Evolutionary conservation across 2,888 invertebrate species (phyloP), one percentile per base, ranked within the genome.

Genomic region (Drosophila kanekoi): DNA sequence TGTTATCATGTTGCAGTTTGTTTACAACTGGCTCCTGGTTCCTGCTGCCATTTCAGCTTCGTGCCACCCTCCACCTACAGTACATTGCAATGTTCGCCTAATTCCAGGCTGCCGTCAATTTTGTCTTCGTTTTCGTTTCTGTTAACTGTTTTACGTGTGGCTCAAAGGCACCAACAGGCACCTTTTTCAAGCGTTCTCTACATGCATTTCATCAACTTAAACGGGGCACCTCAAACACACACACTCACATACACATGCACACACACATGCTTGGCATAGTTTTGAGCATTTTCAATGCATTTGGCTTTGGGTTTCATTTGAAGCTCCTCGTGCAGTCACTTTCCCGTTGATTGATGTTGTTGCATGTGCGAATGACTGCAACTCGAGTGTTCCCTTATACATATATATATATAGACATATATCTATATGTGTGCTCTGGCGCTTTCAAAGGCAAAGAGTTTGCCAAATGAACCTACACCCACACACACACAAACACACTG

Each of bases 321-420:
- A 56, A 40, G 52, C 52, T 41, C 45, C 18, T n/a, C 13, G 32
- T n/a, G 28, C 64, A 68, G 67, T 72, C 69, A 77, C 75, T 87
- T 83, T 87, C 72, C 68, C 78, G 77, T 75, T 82, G 84, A 82
- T 82, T 87, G 77, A 82, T 80, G 87, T 83, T 71, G 71, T 69
- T 83, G 70, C 70, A 74, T 67, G 65, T 72, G 79, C 71, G 66
- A 80, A 66, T 72, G 80, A 66, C 72, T 73, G 66, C 49, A 63
- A 49, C 77, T 51, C 41, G 57, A 68, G 66, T 70, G 58, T 47
- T 57, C 10, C 38, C 40, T 43, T 47, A 47, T 44, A n/a, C n/a
- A 16, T 4, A 20, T 16, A 13, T 32, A 33, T 40, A 14, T 41
- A 11, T 49, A 20, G 18, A 1, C 41, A 14, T 45, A 14, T 40